phyloP scores from a whole-genome alignment of 2,113 vertebrate genomes.

The Ailuropoda melanoleuca region DNA sequence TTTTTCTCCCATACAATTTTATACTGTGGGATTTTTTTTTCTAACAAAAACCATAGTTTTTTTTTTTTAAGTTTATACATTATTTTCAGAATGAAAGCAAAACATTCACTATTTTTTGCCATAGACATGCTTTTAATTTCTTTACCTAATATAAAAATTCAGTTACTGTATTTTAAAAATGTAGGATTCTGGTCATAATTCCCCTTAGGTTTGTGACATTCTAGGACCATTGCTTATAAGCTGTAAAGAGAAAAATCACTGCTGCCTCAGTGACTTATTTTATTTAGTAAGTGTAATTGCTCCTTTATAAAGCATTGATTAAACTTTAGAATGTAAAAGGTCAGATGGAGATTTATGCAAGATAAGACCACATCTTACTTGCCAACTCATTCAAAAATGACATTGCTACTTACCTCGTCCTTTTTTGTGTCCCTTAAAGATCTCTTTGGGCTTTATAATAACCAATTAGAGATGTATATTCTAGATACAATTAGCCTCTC shows the following conservation, averaged over 20 bases:
- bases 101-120: neutral
- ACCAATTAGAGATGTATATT: neutral
- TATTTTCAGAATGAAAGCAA: neutral
- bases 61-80: neutral
- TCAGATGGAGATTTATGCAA: conserved; percentile 58
- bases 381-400: conserved; percentile 13
- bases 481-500: neutral
- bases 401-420: neutral
- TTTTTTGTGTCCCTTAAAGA: neutral
- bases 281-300: conserved; percentile 43
- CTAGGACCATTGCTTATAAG: neutral
- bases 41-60: neutral
- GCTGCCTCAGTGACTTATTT: neutral
- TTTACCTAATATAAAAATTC: neutral
- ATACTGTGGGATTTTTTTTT: neutral
- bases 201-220: neutral
- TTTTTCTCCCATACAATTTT: neutral
- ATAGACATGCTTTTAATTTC: neutral
- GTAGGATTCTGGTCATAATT: neutral
- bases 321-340: conserved; percentile 61
- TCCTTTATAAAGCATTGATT: conserved; percentile 31
- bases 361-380: neutral
- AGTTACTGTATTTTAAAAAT: neutral
- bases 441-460: neutral
- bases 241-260: neutral